Evolutionary conservation across 2,113 vertebrate genomes (phyloP), one percentile per base, ranked within the genome.

Genomic region (Rhea pennata): DNA sequence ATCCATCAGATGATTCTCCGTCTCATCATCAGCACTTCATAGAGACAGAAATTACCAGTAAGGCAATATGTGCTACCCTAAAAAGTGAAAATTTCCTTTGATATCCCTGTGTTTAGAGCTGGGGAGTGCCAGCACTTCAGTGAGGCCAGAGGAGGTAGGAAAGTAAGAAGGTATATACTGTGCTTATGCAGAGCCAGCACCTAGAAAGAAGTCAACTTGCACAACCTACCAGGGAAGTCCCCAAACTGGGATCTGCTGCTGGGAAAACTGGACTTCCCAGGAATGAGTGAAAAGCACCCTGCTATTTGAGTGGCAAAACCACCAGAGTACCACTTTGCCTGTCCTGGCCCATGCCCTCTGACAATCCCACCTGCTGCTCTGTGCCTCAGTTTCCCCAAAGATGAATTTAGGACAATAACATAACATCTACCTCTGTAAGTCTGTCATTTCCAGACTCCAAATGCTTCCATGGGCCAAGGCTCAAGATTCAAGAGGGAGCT

Each of bases 231-330:
- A 31, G 40, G 7, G 2, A 12, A 17, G 19, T 40, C 62, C 54
- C n/a, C 13, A 1, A 5, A 6, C 24, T 15, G 40, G 0, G 8
- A 6, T 21, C 29, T 8, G 50, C n/a, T 12, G 29, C 3, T 50
- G 56, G 56, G 29, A 77, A 70, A 33, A 31, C 1, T 11, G 56
- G 2, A 26, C 21, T 33, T 12, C 48, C 39, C 70, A 23, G 48
- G 23, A 6, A 50, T 10, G 50, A 39, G 17, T 7, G 50, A 87
- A 65, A 65, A 39, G 9, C 56, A 8, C 40, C 21, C 46, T 10
- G 50, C 9, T 58, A 58, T 3, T 0, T 2, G 69, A 24, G 17
- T 3, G 19, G 2, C 5, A 17, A 44, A 15, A 39, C 39, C 24
- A 33, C 12, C 48, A 6, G n/a, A 0, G 10, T 39, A 46, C 48